Conservation (phyloP, 2,888 invertebrate species). For the Drosophila barbarae region DNA sequence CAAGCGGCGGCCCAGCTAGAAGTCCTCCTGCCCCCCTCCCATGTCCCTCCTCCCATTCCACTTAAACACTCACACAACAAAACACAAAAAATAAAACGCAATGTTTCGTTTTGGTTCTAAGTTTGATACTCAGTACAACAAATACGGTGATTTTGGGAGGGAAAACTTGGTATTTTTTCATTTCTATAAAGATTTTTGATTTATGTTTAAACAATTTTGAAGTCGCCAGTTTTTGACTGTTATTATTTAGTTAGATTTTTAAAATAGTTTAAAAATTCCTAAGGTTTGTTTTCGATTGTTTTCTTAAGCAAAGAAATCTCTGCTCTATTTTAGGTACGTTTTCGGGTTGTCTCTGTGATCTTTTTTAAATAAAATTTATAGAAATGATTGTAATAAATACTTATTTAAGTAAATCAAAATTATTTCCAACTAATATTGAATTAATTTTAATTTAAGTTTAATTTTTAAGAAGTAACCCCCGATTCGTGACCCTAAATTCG, state of each 20-base stretch:
- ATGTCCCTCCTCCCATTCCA: neutral
- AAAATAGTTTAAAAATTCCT: too few relatives aligned
- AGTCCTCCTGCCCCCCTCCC: neutral
- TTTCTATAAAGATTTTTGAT: too few relatives aligned
- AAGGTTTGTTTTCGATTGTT: too few relatives aligned
- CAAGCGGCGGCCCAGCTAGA: conserved; percentile 45
- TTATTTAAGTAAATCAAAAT: neutral
- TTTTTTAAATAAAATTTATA: neutral
- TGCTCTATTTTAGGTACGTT: too few relatives aligned
- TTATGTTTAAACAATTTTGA: too few relatives aligned
- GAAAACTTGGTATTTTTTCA: neutral
- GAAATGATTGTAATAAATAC: neutral
- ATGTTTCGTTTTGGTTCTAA: conserved; percentile 22
- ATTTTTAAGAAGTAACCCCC: neutral
- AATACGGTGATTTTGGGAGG: neutral
- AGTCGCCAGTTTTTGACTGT: too few relatives aligned
- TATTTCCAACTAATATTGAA: too few relatives aligned
- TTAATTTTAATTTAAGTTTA: neutral
- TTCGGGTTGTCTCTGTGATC: neutral
- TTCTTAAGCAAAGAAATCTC: too few relatives aligned
- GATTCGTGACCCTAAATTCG: conserved; percentile 9
- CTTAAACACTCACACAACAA: neutral
- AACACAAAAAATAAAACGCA: conserved; percentile 15
- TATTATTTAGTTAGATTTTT: too few relatives aligned
- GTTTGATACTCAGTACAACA: conserved; percentile 9